phyloP scores from a whole-genome alignment of 2,113 vertebrate genomes.

The Syngnathus floridae region DNA sequence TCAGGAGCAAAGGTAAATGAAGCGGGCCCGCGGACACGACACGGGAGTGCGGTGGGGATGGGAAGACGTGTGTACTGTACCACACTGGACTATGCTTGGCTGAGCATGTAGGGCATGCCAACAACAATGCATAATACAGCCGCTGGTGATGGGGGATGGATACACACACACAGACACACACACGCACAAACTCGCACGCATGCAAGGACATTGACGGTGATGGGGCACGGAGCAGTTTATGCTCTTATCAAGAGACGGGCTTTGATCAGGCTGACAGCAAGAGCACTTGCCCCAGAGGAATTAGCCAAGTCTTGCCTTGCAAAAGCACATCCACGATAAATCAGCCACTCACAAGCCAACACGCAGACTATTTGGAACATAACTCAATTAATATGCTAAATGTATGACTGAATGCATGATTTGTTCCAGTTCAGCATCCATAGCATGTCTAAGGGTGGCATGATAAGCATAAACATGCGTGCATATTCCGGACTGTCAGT shows the following conservation, averaged over 20 bases:
- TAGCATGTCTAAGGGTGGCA: conserved; percentile 50
- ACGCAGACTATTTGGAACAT: conserved; percentile 51
- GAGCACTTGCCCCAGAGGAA: conserved; percentile 63
- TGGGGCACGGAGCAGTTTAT: conserved; percentile 62
- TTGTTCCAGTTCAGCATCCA: conserved; percentile 58
- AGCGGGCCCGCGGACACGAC: conserved; percentile 57
- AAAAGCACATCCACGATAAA: conserved; percentile 64
- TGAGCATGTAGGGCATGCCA: conserved; percentile 74
- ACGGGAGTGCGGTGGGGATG: conserved; percentile 49
- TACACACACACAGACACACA: conserved; percentile 24
- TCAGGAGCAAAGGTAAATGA: conserved; percentile 69
- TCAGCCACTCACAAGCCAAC: conserved; percentile 44
- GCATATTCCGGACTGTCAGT: too few relatives aligned
- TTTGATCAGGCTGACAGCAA: conserved; percentile 68
- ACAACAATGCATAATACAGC: conserved; percentile 74
- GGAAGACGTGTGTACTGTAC: conserved; percentile 67
- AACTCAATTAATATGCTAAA: conserved; percentile 66
- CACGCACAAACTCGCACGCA: conserved; percentile 38
- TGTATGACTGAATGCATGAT: conserved; percentile 51
- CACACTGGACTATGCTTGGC: conserved; percentile 68
- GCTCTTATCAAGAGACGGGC: conserved; percentile 63
- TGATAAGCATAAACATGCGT: conserved; percentile 40
- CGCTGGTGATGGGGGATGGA: conserved; percentile 63
- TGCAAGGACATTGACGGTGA: conserved; percentile 58
- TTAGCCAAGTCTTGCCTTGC: conserved; percentile 59